phyloP scores from a whole-genome alignment of 1,140 invertebrate genomes.

The Heliconius himera region DNA sequence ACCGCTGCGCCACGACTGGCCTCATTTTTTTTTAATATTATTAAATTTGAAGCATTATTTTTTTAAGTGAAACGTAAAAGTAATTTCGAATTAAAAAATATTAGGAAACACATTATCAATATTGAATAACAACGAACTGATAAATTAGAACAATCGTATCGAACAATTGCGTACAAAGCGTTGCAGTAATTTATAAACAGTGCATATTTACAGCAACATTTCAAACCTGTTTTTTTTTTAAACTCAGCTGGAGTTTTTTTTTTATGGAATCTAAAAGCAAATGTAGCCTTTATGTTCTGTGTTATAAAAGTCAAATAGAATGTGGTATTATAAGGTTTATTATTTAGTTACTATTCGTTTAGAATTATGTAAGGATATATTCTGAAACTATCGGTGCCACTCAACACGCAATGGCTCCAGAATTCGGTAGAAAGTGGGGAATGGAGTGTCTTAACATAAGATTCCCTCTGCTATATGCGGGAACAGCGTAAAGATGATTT shows the following conservation, averaged over 20 bases:
- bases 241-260: background rate
- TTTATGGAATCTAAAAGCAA: constrained; percentile 22
- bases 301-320: background rate
- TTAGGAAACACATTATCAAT: constrained; percentile 38
- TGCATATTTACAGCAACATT: constrained; percentile 57
- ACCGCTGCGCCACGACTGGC: too few species aligned
- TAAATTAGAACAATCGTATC: constrained; percentile 67
- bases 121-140: constrained; percentile 47
- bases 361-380: constrained; percentile 31
- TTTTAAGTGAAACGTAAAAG: background rate
- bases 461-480: too few species aligned
- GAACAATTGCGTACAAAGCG: constrained; percentile 60
- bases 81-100: background rate
- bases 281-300: background rate
- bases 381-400: constrained; percentile 17
- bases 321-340: background rate
- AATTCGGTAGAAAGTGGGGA: too few species aligned
- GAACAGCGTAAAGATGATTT: too few species aligned
- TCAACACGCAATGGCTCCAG: too few species aligned
- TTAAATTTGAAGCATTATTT: background rate
- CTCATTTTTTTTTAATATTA: background rate
- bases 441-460: too few species aligned
- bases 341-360: constrained; percentile 21
- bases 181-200: constrained; percentile 72
- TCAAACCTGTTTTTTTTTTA: constrained; percentile 49